These are phyloP conservation scores for Aldrovandia affinis DNA, from an alignment of 2,797 vertebrate species.

Conservation along the genomic window DNA sequence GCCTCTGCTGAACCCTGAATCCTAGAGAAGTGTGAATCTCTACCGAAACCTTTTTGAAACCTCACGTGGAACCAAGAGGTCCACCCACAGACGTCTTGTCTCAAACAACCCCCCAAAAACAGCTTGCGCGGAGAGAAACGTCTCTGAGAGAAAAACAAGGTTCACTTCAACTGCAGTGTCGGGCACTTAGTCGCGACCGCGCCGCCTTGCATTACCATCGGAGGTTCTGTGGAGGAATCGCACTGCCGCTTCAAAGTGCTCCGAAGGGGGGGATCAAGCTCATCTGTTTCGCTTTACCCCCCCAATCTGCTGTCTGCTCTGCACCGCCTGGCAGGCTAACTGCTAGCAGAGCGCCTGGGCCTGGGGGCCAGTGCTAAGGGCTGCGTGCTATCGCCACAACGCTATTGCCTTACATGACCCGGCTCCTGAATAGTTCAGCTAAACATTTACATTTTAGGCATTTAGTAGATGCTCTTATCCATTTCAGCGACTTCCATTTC, in stretches of 20 bases:
- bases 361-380: background rate
- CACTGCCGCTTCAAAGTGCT: slow-evolving; percentile 17
- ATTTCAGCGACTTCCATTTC: too few relatives aligned
- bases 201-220: background rate
- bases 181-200: background rate
- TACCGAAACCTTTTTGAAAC: background rate
- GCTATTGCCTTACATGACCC: too few relatives aligned
- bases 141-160: too few relatives aligned
- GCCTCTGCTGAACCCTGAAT: background rate
- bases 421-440: too few relatives aligned
- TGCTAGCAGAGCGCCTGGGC: slow-evolving; percentile 20
- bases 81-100: background rate
- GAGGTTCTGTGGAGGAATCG: background rate
- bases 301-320: background rate
- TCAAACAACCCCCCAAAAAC: background rate
- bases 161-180: too few relatives aligned
- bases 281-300: slow-evolving; percentile 34
- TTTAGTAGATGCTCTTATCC: too few relatives aligned
- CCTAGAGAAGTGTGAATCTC: background rate
- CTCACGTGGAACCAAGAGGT: background rate
- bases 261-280: background rate
- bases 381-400: too few relatives aligned
- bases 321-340: background rate
- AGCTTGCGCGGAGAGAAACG: background rate
- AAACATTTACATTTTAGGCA: too few relatives aligned